Evolutionary conservation across 2,797 vertebrate genomes (phyloP).

Genomic region (Mus minutoides): DNA sequence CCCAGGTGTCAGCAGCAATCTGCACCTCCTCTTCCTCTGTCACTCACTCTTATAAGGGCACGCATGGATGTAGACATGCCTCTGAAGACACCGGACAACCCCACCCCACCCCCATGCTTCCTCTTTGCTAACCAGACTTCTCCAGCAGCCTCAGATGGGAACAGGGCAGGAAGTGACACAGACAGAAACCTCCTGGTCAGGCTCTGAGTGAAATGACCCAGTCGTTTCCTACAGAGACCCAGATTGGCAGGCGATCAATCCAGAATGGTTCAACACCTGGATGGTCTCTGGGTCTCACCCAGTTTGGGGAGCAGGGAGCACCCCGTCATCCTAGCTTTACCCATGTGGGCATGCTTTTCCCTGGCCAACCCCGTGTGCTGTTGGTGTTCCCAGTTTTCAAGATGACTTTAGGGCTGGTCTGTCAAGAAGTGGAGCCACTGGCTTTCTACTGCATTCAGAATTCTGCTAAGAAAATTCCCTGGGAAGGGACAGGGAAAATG

Average conservation of each 20-base stretch:
- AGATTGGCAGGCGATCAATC: fast-evolving
- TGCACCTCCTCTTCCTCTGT: background rate
- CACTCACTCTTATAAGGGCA: background rate
- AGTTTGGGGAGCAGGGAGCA: too few relatives aligned
- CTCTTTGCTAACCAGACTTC: background rate
- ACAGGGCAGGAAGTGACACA: fast-evolving
- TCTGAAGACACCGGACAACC: fast-evolving
- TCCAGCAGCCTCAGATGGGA: background rate
- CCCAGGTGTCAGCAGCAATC: background rate
- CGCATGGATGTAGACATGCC: too few relatives aligned
- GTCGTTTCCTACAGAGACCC: background rate
- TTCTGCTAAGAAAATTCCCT: background rate
- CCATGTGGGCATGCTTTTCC: fast-evolving
- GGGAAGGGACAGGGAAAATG: background rate
- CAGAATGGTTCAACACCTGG: background rate
- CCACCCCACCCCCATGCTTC: background rate
- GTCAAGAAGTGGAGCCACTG: too few relatives aligned
- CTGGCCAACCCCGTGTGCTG: fast-evolving
- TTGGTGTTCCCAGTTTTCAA: background rate
- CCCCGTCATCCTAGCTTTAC: background rate
- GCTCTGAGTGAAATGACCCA: fast-evolving
- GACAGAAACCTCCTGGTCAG: background rate
- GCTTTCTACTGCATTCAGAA: background rate
- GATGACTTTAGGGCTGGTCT: background rate
- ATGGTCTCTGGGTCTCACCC: background rate